Base-by-base conservation (phyloP, 2,888 invertebrate genomes). In the Luperina nickerlii region DNA sequence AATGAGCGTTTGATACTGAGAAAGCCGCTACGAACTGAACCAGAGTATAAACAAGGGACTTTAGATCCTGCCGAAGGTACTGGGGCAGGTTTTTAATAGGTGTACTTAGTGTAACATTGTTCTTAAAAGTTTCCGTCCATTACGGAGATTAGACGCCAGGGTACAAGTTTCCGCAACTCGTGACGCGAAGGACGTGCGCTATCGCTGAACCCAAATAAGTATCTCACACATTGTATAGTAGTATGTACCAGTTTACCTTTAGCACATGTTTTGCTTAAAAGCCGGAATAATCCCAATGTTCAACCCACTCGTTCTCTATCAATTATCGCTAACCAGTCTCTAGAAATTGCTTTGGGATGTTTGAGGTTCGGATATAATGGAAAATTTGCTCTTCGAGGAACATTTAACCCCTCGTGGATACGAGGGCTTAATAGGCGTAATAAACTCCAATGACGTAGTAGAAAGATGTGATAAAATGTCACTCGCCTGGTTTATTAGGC, bases 391-490 rank as follows among this genome's bases (percentile, higher is more conserved):
- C 79, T 84, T 77, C 65, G 74, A 68, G 76, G 42, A 79, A 76
- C 82, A 81, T 84, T 87, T 76, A 74, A 81, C 82, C 82, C 81
- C 87, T 83, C 72, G 75, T 78, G 81, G 67, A 76, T 82, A 78
- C 60, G 65, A 83, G 74, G 73, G 27, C 72, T 81, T 89, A 81
- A 86, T 81, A 82, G 73, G 54, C 78, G 81, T 81, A 83, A 88
- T 89, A 89, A 90, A 86, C 88, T 78, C 77, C 75, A 85, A 90
- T 89, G 86, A 82, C 88, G 84, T 74, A 71, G 70, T 75, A 74
- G 75, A 84, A 79, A 82, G 84, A 87, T 81, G 86, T 81, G 87
- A 84, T 90, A 87, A 88, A 89, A 86, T 89, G 83, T 83, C 84
- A 87, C 76, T 81, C 76, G 81, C 74, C 76, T 80, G 79, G 75